These are phyloP conservation scores for Nannobrachium achirus DNA, from an alignment of 2,113 vertebrate species.

Conservation along the genomic window DNA sequence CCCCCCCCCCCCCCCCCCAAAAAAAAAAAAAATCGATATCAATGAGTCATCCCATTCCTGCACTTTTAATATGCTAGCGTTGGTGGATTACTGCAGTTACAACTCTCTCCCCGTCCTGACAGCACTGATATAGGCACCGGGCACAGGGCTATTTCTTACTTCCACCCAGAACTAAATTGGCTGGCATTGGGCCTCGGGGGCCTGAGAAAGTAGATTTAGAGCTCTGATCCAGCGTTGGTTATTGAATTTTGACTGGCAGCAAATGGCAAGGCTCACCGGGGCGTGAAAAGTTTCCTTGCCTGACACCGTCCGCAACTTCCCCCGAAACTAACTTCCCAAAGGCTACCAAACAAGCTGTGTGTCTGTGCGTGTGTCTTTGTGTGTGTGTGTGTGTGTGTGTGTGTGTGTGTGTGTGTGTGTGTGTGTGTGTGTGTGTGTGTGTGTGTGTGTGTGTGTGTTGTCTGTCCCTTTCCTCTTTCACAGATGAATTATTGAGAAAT, in stretches of 20 bases:
- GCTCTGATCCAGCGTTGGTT: constrained; percentile 26
- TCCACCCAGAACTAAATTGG: constrained; percentile 1
- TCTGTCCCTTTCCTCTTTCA: constrained; percentile 32
- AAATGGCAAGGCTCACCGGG: constrained; percentile 14
- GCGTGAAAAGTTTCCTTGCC: constrained; percentile 15
- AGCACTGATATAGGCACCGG: constrained; percentile 15
- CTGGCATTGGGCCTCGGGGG: constrained; percentile 9
- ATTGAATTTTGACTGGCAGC: constrained; percentile 29
- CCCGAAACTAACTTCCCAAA: constrained; percentile 32
- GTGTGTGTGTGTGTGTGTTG: constrained; percentile 1
- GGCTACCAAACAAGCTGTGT: constrained; percentile 27
- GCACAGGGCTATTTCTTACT: constrained; percentile 9
- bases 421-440: too few species aligned
- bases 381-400: too few species aligned
- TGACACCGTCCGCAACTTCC: constrained; percentile 29
- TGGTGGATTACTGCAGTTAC: background rate
- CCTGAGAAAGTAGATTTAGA: constrained; percentile 43
- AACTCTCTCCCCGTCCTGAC: constrained; percentile 19
- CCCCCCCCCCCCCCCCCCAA: too few species aligned
- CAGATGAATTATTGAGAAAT: constrained; percentile 70
- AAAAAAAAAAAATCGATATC: constrained; percentile 12
- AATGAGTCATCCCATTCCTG: constrained; percentile 13
- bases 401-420: too few species aligned
- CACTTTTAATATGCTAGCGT: background rate
- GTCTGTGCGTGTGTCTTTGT: too few species aligned